Conservation (phyloP, 64 coral and sea anemone species). For the Stichodactyla helianthus region DNA sequence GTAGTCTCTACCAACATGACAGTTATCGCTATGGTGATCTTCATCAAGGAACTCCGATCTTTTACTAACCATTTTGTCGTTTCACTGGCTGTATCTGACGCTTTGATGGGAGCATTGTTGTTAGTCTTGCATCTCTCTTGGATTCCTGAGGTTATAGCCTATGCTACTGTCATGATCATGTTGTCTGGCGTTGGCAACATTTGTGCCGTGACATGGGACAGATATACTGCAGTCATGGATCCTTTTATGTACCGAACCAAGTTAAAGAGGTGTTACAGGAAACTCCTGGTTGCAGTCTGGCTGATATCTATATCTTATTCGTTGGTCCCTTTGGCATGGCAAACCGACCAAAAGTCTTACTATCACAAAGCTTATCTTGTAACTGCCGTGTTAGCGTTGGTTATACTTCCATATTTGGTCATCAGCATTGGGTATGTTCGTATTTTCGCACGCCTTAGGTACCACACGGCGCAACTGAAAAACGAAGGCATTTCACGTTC, state of each 20-base stretch:
- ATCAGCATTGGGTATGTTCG: neutral
- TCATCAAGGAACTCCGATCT: constrained; percentile 22
- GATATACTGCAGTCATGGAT: constrained; percentile 16
- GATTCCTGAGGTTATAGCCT: neutral
- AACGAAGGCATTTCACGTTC: neutral
- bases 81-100: constrained; percentile 59
- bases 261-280: neutral
- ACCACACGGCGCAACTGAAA: neutral
- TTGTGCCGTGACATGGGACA: constrained; percentile 46
- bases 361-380: neutral
- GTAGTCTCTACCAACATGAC: constrained; percentile 14
- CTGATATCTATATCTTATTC: neutral
- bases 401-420: neutral
- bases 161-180: constrained; percentile 25
- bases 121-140: constrained; percentile 11
- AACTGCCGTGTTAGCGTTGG: no score
- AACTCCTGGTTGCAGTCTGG: neutral
- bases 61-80: constrained; percentile 39
- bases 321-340: neutral
- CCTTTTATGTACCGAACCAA: neutral
- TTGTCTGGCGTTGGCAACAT: constrained; percentile 37
- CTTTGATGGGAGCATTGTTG: constrained; percentile 38
- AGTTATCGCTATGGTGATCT: constrained; percentile 24
- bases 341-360: neutral
- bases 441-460: neutral